Percentiles rank a stretch among this genome's conserved stretches.
These are phyloP conservation scores for Premnoplex brunnescens DNA, from an alignment of 2,797 vertebrate genomes.

Conservation along the genomic window DNA sequence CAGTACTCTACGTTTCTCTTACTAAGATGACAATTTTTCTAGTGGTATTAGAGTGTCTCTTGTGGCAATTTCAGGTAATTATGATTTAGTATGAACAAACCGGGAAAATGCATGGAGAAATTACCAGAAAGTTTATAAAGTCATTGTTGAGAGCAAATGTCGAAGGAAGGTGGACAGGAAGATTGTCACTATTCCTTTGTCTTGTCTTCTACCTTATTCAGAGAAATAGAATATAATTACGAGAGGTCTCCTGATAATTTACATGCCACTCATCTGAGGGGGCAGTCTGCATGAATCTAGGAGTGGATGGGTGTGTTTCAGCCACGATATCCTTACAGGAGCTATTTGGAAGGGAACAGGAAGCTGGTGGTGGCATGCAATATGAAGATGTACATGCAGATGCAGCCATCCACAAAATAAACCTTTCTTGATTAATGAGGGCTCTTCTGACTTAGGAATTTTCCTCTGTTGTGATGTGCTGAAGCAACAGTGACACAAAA, in stretches of 20 bases:
- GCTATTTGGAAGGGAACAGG: not conserved
- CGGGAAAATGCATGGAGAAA: not conserved
- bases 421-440: not conserved
- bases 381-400: not conserved
- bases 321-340: not conserved
- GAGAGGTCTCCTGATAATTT: not conserved
- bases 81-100: constrained; percentile 14
- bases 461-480: not conserved
- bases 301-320: not conserved
- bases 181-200: not conserved
- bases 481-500: not conserved
- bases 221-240: not conserved
- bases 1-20: not conserved
- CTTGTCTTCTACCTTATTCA: not conserved
- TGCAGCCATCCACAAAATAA: not conserved
- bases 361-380: not conserved
- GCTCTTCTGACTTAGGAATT: not conserved
- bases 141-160: not conserved
- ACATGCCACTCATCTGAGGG: not conserved
- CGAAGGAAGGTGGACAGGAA: not conserved
- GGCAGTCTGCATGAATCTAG: not conserved
- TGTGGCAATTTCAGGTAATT: constrained; percentile 56
- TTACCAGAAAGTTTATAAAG: not conserved
- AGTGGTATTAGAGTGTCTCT: constrained; percentile 63
- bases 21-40: constrained; percentile 18